These are phyloP conservation scores for Philopotamus ludificatus DNA, from an alignment of 1,140 invertebrate species.

Conservation along the genomic window DNA sequence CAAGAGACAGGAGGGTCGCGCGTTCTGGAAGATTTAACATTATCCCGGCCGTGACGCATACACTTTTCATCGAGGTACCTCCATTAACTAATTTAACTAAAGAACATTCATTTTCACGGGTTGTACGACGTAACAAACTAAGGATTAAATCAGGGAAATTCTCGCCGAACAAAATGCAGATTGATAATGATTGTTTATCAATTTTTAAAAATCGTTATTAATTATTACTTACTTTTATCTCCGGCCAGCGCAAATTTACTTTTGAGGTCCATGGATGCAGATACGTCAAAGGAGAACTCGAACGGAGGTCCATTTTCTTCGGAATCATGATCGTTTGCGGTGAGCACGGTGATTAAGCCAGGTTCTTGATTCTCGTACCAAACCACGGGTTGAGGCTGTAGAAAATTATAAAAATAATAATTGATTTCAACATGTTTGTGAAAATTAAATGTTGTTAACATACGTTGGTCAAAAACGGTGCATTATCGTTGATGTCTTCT, in stretches of 20 bases:
- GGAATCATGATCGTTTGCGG: constrained; percentile 77
- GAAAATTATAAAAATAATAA: constrained; percentile 24
- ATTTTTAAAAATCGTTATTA: no score
- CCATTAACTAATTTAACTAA: constrained; percentile 36
- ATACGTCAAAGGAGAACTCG: constrained; percentile 66
- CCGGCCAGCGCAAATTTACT: constrained; percentile 69
- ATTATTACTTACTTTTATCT: constrained; percentile 42
- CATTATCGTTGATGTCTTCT: constrained; percentile 87
- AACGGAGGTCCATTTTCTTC: constrained; percentile 81
- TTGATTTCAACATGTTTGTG: constrained; percentile 10
- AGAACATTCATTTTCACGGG: not conserved
- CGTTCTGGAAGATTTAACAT: constrained; percentile 32
- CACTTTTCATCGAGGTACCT: constrained; percentile 30
- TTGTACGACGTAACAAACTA: no score
- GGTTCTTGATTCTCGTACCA: constrained; percentile 77
- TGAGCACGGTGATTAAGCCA: constrained; percentile 66
- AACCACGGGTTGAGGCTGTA: constrained; percentile 68
- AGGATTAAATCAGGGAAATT: no score
- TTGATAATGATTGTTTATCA: no score
- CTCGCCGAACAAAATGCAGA: no score
- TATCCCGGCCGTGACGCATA: constrained; percentile 28
- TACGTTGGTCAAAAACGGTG: constrained; percentile 77
- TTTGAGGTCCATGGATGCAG: constrained; percentile 66
- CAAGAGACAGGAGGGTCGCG: constrained; percentile 14
- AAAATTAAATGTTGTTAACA: constrained; percentile 45